Base-by-base conservation (phyloP, 2,888 invertebrate genomes). In the Aquatica leii region DNA sequence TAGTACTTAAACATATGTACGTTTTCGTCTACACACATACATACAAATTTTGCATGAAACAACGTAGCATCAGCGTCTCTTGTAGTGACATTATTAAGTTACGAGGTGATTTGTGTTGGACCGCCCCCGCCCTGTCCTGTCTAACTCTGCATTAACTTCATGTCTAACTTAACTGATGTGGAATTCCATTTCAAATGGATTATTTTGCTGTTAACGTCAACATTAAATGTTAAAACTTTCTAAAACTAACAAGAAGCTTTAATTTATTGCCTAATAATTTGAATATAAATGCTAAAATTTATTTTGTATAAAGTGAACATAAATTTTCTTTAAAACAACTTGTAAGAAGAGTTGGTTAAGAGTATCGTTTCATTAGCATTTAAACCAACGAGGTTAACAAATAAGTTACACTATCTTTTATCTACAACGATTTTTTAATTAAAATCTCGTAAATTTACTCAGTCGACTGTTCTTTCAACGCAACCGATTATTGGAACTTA, bases 61-160 rank as follows among this genome's bases (percentile, higher is more conserved):
- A 58, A 35, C 59, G 58, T 59, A 60, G 61, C 43, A 65, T 56
- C 62, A 51, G 65, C 69, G 72, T 70, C 73, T 74, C 74, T 75
- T 77, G 78, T 75, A 77, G 77, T 77, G 78, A 77, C 78, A 77
- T 77, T 76, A 75, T 76, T 76, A 73, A 74, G 73, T 74, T 74
- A 71, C 73, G 67, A 75, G 76, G 75, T 78, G 78, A 78, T 78
- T 79, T 79, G 77, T 78, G 77, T 76, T 71, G 73, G 72, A 73
- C 74, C 76, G 76, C 76, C 76, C 70, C 74, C 74, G 74, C 74
- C 70, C 75, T 76, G 77, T 76, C 76, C 73, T 72, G 73, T 75
- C 75, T 74, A 73, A 76, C 75, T 74, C 76, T 73, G 75, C 76
- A 76, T 75, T 64, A 75, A 74, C 74, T 71, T 74, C 72, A 64